Evolutionary conservation across 2,113 vertebrate species (phyloP).

Genomic region (Lophius piscatorius): DNA sequence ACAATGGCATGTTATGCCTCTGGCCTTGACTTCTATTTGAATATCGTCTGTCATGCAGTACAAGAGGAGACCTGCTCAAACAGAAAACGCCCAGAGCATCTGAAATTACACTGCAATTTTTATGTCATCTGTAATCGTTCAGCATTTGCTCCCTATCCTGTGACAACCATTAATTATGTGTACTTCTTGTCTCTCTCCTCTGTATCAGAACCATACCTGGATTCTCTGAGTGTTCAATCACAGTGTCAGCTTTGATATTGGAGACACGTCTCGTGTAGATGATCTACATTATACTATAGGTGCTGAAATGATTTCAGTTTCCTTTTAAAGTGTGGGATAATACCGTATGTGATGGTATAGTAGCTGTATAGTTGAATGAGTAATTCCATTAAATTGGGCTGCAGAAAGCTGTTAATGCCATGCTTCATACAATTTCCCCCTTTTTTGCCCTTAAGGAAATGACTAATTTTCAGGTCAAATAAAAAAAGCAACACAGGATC

Average conservation of each 20-base stretch:
- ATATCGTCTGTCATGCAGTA: constrained; percentile 72
- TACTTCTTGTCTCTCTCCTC: constrained; percentile 55
- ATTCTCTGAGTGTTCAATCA: constrained; percentile 45
- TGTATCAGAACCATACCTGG: constrained; percentile 59
- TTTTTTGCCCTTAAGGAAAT: constrained; percentile 18
- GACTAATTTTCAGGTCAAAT: constrained; percentile 50
- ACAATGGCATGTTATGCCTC: constrained; percentile 61
- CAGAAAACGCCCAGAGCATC: constrained; percentile 64
- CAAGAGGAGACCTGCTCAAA: constrained; percentile 77
- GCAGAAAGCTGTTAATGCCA: constrained; percentile 42
- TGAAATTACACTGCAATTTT: constrained; percentile 86
- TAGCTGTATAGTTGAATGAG: constrained; percentile 19
- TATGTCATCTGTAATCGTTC: constrained; percentile 79
- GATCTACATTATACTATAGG: constrained; percentile 19
- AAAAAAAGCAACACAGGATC: constrained; percentile 51
- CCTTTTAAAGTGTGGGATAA: constrained; percentile 22
- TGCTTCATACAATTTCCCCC: constrained; percentile 4
- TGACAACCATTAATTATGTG: constrained; percentile 80
- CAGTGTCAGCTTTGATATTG: constrained; percentile 53
- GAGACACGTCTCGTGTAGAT: constrained; percentile 40
- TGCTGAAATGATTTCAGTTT: constrained; percentile 40
- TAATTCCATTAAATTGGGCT: constrained; percentile 28
- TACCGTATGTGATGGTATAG: constrained; percentile 37
- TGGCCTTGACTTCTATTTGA: constrained; percentile 64
- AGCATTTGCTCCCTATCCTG: constrained; percentile 62